Evolutionary conservation across 2,888 invertebrate species (phyloP), one percentile per base, ranked within the genome.

Genomic region (Epinotia demarniana): DNA sequence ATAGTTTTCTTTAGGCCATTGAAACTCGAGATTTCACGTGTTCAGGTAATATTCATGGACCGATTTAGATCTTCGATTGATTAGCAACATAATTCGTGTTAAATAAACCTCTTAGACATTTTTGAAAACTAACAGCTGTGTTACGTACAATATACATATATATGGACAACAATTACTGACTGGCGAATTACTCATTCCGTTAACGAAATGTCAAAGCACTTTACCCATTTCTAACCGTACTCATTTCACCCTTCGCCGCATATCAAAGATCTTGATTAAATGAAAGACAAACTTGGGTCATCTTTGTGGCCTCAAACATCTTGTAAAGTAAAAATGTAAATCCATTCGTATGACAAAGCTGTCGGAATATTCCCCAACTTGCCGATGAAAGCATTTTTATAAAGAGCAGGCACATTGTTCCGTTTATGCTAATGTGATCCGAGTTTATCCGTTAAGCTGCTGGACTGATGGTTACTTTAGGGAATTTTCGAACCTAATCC

Each of bases 351-450:
- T 12, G 43, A 12, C 46, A 66, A 53, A 46, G 58, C 18, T 3
- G 3, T 23, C n/a, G 18, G 27, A n/a, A 67, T 53, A 33, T 69
- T 68, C 33, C 19, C 43, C 13, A 58, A 67, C 33, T 33, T 27
- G 55, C 55, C 4, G 73, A 19, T 58, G 57, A 27, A 13, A 57
- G 57, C 19, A 11, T 55, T 57, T 73, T 73, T 68, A 57, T 68
- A 23, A n/a, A 11, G 46, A 49, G 3, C 18, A 12, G 43, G 23
- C 18, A 27, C 19, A 63, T 63, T 69, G 63, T 74, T 33, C 69
- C 13, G 60, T 33, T 70, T 70, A 69, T 70, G 60, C 70, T 66
- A 70, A 70, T 57, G 18, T 23, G 53, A 58, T 49, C 33, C 33
- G 33, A 8, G 23, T 61, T 46, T 62, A 69, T 68, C 62, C 63